Evolutionary conservation across 2,888 invertebrate genomes (phyloP).

Genomic region (Pyrochroa serraticornis): DNA sequence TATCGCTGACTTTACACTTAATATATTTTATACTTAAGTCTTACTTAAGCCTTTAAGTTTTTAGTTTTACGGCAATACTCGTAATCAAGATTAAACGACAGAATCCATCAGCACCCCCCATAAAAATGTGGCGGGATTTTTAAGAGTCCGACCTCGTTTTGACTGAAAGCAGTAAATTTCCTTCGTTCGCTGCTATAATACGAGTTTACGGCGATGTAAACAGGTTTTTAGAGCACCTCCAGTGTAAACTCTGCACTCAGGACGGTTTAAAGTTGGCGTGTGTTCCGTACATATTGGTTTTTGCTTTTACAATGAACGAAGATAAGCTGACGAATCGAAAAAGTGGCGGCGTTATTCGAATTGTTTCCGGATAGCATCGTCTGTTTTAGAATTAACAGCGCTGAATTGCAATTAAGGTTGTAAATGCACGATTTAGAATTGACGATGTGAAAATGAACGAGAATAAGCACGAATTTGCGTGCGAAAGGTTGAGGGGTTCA

Average conservation of each 20-base stretch:
- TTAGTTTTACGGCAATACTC: too few species aligned
- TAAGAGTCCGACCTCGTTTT: conserved; percentile 5
- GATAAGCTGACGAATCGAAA: conserved; percentile 32
- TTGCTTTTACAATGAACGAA: conserved; percentile 28
- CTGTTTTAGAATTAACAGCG: conserved; percentile 27
- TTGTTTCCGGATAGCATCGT: conserved; percentile 33
- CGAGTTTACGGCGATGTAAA: conserved; percentile 30
- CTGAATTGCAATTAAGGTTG: conserved; percentile 18
- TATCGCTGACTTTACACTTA: background rate
- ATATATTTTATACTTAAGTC: background rate
- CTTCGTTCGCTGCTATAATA: conserved; percentile 18
- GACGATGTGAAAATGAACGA: conserved; percentile 17
- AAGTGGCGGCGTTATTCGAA: conserved; percentile 37
- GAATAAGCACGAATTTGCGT: conserved; percentile 17
- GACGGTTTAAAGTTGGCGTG: conserved; percentile 34
- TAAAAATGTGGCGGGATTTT: background rate
- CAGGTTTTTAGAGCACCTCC: conserved; percentile 32
- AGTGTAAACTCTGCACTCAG: conserved; percentile 34
- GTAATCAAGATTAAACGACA: too few species aligned
- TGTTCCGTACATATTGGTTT: conserved; percentile 32
- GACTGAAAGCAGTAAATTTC: conserved; percentile 19
- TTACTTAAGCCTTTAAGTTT: background rate
- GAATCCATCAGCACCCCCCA: background rate
- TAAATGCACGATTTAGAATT: conserved; percentile 9
- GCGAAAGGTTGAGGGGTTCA: background rate